These are phyloP conservation scores for Aldabrachelys gigantea DNA, from an alignment of 2,113 vertebrate genomes.

Conservation along the genomic window DNA sequence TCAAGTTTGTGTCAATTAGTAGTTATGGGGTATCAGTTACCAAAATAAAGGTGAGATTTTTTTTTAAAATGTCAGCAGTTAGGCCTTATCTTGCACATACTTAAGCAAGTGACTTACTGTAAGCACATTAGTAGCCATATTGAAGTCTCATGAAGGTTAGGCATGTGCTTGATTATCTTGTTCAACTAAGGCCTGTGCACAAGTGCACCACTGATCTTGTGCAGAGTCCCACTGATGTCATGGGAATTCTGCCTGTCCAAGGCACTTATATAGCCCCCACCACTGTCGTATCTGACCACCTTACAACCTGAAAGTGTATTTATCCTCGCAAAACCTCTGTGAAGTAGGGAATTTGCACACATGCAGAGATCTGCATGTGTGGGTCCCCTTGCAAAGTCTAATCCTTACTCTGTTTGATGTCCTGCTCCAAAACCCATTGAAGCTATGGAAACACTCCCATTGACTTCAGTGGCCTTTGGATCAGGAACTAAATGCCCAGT, in stretches of 20 bases:
- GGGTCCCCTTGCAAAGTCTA: not conserved
- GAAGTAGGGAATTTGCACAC: not conserved
- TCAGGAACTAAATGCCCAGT: not conserved
- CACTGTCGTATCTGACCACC: not conserved
- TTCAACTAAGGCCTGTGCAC: not conserved
- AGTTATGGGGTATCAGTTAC: not conserved
- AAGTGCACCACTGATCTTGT: not conserved
- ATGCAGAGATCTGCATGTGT: not conserved
- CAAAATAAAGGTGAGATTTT: not conserved
- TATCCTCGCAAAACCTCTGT: not conserved
- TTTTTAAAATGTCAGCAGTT: not conserved
- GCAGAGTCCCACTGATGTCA: not conserved
- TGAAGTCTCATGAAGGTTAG: not conserved
- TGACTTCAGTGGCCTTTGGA: not conserved
- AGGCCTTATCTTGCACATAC: not conserved
- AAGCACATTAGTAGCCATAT: not conserved
- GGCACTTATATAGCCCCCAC: not conserved
- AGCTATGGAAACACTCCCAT: not conserved
- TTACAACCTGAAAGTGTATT: not conserved
- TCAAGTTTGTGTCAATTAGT: not conserved
- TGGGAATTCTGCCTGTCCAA: not conserved
- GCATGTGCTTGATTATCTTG: not conserved
- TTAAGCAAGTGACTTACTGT: not conserved
- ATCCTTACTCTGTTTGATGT: not conserved
- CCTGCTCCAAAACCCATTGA: not conserved